A percentile compares a stretch with the other conserved stretches of the same genome.
Conservation (phyloP, 2,888 invertebrate species). For the Venustoraphidia nigricollis region DNA sequence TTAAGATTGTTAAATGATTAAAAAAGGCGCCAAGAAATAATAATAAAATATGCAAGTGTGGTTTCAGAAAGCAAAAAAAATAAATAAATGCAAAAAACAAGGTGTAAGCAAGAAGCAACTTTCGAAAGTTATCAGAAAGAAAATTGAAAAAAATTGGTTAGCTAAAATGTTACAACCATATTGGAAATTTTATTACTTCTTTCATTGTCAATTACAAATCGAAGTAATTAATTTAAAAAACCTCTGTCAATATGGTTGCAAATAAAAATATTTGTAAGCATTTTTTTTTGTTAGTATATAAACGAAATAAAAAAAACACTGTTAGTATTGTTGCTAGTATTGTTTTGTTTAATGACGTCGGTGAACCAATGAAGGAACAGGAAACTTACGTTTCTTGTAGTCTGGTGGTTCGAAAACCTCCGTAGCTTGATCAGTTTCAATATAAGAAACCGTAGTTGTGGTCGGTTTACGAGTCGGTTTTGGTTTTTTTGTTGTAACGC, state of each 20-base stretch:
- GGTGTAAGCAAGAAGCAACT: no score
- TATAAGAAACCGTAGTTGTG: constrained; percentile 13
- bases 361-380: not conserved
- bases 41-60: no score
- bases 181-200: no score
- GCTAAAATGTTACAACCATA: no score
- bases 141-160: no score
- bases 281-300: not conserved
- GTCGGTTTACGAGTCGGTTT: constrained; percentile 27
- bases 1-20: no score
- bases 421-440: constrained; percentile 13
- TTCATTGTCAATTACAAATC: no score
- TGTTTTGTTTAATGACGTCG: constrained; percentile 6
- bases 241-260: not conserved
- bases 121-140: no score
- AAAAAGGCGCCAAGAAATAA: no score
- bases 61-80: no score
- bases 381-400: constrained; percentile 26
- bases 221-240: no score
- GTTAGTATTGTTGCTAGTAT: constrained; percentile 26
- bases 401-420: constrained; percentile 16
- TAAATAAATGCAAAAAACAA: no score
- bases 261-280: constrained; percentile 2
- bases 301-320: constrained; percentile 13
- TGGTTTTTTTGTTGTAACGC: constrained; percentile 21